Percentiles rank a stretch among this genome's conserved stretches.
Conservation (phyloP, 37 sponge, comb jelly and placozoan genomes). For the Aplysina aerophoba region DNA sequence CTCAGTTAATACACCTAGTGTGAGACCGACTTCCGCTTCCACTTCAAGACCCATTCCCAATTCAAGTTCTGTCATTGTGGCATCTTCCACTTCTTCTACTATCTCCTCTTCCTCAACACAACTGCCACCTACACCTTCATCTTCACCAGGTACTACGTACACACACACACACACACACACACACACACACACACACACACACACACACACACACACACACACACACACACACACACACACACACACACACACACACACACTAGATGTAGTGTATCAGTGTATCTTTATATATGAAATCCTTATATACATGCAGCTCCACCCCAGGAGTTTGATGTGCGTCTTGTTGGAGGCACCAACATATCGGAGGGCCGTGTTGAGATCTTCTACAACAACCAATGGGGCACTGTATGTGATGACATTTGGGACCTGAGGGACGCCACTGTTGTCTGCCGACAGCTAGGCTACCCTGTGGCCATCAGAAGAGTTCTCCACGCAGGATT, state of each 20-base stretch:
- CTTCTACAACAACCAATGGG: slow-evolving; percentile 14
- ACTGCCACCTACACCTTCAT: too few relatives aligned
- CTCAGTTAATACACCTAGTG: too few relatives aligned
- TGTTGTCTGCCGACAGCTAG: slow-evolving; percentile 36
- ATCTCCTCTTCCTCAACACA: too few relatives aligned
- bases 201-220: slow-evolving; percentile 33
- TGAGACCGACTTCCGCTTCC: too few relatives aligned
- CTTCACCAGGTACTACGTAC: neutral
- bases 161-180: slow-evolving; percentile 16
- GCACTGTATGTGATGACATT: slow-evolving; percentile 34
- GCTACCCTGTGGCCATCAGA: neutral
- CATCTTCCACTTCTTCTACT: too few relatives aligned
- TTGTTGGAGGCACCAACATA: neutral
- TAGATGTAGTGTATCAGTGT: neutral
- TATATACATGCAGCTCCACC: too few relatives aligned
- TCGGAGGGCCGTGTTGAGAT: neutral
- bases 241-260: slow-evolving; percentile 30
- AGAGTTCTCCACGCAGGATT: neutral
- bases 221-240: slow-evolving; percentile 31
- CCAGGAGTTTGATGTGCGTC: neutral
- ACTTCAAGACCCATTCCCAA: too few relatives aligned
- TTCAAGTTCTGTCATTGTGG: too few relatives aligned
- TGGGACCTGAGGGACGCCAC: slow-evolving; percentile 12
- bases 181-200: slow-evolving; percentile 12
- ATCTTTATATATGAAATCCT: too few relatives aligned